phyloP scores from a whole-genome alignment of 2,797 vertebrate species.

The Atherinosoma microstoma region DNA sequence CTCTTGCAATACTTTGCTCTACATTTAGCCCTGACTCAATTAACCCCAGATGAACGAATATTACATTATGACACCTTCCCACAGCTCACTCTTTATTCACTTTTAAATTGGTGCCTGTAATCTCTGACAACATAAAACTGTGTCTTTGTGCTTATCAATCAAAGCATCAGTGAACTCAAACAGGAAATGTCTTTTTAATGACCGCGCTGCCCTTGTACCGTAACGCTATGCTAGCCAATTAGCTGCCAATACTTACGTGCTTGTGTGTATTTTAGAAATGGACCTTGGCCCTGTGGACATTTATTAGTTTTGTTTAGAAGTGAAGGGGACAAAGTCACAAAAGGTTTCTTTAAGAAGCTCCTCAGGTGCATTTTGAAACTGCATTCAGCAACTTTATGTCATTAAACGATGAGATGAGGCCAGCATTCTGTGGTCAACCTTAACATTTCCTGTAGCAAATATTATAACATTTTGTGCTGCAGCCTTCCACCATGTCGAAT shows the following conservation, averaged over 20 bases:
- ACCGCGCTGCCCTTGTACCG: conserved; percentile 67
- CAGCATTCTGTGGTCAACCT: conserved; percentile 46
- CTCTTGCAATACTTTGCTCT: conserved; percentile 10
- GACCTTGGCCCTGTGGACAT: conserved; percentile 62
- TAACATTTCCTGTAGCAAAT: conserved; percentile 60
- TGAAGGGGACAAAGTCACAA: conserved; percentile 54
- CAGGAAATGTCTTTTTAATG: conserved; percentile 82
- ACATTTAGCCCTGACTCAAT: conserved; percentile 19
- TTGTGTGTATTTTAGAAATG: conserved; percentile 73
- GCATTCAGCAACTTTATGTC: conserved; percentile 68
- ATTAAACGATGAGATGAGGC: conserved; percentile 49
- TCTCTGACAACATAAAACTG: conserved; percentile 54
- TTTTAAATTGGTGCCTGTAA: conserved; percentile 34
- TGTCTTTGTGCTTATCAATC: conserved; percentile 76
- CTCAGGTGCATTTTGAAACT: conserved; percentile 70
- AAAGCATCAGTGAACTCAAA: conserved; percentile 67
- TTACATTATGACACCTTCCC: conserved; percentile 44
- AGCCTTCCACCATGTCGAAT: conserved; percentile 15
- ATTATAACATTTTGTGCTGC: conserved; percentile 50
- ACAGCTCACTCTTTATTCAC: conserved; percentile 28
- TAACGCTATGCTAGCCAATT: conserved; percentile 72
- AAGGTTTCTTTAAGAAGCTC: conserved; percentile 67
- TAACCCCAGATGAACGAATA: conserved; percentile 24
- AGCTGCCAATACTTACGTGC: conserved; percentile 73
- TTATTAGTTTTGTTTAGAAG: conserved; percentile 54